These are phyloP conservation scores for Passer domesticus DNA, from an alignment of 2,113 vertebrate genomes.

Conservation along the genomic window DNA sequence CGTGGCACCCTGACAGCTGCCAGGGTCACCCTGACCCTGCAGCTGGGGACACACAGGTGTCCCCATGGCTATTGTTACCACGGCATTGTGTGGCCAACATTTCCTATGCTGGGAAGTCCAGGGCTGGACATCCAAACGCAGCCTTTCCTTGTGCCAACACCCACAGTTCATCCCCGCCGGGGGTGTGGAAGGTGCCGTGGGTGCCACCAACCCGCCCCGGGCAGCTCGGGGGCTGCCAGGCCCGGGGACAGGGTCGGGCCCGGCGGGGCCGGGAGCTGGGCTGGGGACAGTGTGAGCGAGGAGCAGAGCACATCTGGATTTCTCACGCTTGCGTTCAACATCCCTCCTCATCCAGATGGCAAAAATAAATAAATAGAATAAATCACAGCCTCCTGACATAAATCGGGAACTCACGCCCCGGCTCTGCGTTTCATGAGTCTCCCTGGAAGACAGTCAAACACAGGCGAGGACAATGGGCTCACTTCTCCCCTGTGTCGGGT, in stretches of 20 bases:
- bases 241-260: neutral
- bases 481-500: constrained; percentile 59
- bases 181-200: neutral
- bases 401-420: constrained; percentile 55
- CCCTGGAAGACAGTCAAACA: constrained; percentile 60
- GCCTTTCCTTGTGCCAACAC: fast-evolving
- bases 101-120: neutral
- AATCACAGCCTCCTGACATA: constrained; percentile 65
- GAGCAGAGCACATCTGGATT: constrained; percentile 63
- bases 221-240: neutral
- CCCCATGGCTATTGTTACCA: fast-evolving
- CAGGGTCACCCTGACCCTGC: fast-evolving
- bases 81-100: fast-evolving
- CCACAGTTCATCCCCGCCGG: fast-evolving
- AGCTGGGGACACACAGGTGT: neutral
- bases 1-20: fast-evolving
- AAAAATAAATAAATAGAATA: constrained; percentile 72
- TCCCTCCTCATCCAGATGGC: constrained; percentile 64
- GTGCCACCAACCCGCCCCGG: fast-evolving
- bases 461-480: constrained; percentile 60
- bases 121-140: neutral
- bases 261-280: neutral
- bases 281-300: neutral
- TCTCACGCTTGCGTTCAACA: constrained; percentile 54
- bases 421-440: constrained; percentile 55